These are phyloP conservation scores for Drosophila stalkeri DNA, from an alignment of 2,888 invertebrate species.

Conservation along the genomic window DNA sequence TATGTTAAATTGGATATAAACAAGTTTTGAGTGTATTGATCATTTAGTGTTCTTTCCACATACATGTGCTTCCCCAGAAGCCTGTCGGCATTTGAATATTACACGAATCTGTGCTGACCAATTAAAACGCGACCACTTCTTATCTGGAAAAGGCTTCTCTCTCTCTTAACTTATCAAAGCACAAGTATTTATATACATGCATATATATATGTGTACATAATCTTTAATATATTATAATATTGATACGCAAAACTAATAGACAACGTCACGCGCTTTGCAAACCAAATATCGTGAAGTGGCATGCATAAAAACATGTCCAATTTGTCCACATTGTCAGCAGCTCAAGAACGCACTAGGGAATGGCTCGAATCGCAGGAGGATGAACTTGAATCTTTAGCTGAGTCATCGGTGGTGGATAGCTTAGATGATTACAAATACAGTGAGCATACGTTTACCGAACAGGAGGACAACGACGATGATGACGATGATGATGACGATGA, in stretches of 20 bases:
- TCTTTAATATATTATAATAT: conserved; percentile 47
- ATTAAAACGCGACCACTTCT: conserved; percentile 41
- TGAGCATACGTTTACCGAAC: conserved; percentile 50
- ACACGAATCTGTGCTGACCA: not conserved
- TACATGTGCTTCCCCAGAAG: conserved; percentile 31
- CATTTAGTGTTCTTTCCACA: conserved; percentile 17
- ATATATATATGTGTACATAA: conserved; percentile 5
- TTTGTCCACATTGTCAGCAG: conserved; percentile 41
- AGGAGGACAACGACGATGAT: conserved; percentile 45
- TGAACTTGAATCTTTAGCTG: conserved; percentile 71
- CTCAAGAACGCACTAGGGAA: conserved; percentile 61
- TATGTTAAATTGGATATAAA: conserved; percentile 7
- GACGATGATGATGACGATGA: conserved; percentile 35
- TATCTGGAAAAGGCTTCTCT: conserved; percentile 40
- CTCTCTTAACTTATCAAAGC: conserved; percentile 43
- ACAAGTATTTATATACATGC: conserved; percentile 13
- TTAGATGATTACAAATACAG: conserved; percentile 65
- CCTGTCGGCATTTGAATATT: conserved; percentile 1
- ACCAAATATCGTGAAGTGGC: not conserved
- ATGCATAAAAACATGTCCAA: conserved; percentile 49
- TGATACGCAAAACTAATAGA: conserved; percentile 50
- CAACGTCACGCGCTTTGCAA: conserved; percentile 35
- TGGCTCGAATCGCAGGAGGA: conserved; percentile 60
- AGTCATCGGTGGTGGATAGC: conserved; percentile 77
- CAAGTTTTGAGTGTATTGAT: conserved; percentile 11